Conservation (phyloP, 2,797 vertebrate genomes). For the Propithecus deckenii region DNA sequence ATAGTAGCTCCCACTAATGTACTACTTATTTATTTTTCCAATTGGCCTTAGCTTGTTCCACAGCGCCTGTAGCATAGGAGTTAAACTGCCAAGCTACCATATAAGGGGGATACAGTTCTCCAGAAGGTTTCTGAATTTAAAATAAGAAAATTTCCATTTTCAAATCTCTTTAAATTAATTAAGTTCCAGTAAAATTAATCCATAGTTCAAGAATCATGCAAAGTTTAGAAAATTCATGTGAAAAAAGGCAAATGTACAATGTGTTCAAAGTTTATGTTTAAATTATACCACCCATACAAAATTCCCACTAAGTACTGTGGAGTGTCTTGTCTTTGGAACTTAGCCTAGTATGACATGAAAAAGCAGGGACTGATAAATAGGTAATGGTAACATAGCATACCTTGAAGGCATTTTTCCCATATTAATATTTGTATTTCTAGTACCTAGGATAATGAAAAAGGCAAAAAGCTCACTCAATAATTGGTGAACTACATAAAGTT, state of each 20-base stretch:
- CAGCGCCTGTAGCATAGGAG: background rate
- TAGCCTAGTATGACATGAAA: background rate
- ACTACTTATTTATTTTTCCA: slow-evolving; percentile 33
- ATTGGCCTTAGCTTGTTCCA: background rate
- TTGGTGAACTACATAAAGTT: slow-evolving; percentile 7
- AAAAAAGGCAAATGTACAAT: background rate
- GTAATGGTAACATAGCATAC: background rate
- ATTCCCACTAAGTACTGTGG: background rate
- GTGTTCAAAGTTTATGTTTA: background rate
- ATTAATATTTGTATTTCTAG: background rate
- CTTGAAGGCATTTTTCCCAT: background rate
- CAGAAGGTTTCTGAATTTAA: background rate
- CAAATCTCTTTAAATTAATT: slow-evolving; percentile 1
- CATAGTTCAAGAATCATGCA: background rate
- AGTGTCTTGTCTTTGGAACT: background rate
- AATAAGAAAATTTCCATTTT: background rate
- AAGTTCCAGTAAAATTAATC: slow-evolving; percentile 25
- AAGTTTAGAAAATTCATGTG: background rate
- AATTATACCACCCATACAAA: background rate
- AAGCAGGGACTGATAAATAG: background rate
- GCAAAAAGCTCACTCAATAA: background rate
- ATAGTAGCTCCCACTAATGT: background rate
- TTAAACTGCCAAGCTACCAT: background rate
- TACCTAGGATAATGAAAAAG: background rate
- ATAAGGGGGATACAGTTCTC: background rate